Evolutionary conservation across 1,140 invertebrate species (phyloP), one percentile per base, ranked within the genome.

Genomic region (Eueides isabella): DNA sequence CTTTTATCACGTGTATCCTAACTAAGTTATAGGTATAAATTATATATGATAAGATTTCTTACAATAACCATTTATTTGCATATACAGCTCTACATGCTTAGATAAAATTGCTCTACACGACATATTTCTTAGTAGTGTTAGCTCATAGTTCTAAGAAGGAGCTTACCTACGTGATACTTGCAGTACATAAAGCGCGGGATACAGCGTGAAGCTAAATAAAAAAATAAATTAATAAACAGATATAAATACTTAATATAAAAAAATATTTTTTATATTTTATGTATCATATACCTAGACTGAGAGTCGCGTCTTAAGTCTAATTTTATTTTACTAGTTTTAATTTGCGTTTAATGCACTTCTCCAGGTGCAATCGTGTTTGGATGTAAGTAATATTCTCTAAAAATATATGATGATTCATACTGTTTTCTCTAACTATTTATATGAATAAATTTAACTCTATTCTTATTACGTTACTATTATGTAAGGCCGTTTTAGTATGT

Each of bases 381-480:
- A 14, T 38, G 1, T 5, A 5, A 38, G 14, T 44, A 9, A 19
- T 44, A 19, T 44, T 16, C 16, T 44, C 2, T 12, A 0, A 11
- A 55, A 55, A 26, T 55, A 55, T 26, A 23, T 12, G 6, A 55
- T 0, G 23, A 44, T 12, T 55, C 48, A 55, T 11, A 23, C 3
- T 5, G 23, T 55, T 55, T 55, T 26, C 23, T 55, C 12, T 55
- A 5, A 4, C 19, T 11, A 23, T 55, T 12, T n/a, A 16, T 16
- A 38, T 38, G 14, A 55, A 55, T 26, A 44, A 55, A 55, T 26
- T 26, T 26, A 55, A 26, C 26, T 26, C 2, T 19, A 7, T 11
- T 55, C 48, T 23, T 55, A 55, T 55, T 55, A 48, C 41, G 19
- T 11, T 61, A n/a, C n/a, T n/a, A 63, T 63, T 63, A 31, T 63